phyloP scores from a whole-genome alignment of 2,888 invertebrate species.

The Hyppa rectilinea region DNA sequence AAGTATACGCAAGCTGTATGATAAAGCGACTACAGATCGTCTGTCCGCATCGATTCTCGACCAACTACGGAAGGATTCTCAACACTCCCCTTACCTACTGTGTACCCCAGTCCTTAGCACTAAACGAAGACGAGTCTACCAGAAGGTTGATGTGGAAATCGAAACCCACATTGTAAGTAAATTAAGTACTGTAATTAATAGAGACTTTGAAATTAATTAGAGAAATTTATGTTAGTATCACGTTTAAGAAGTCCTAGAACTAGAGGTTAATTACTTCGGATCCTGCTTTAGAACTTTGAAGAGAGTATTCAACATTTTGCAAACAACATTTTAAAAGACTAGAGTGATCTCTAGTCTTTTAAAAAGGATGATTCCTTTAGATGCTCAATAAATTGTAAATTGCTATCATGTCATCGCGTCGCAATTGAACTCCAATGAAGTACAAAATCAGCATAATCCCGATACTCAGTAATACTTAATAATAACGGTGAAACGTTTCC shows the following conservation, averaged over 20 bases:
- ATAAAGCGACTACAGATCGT: conserved; percentile 93
- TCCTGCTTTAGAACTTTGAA: not conserved
- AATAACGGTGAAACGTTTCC: conserved; percentile 42
- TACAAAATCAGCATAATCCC: conserved; percentile 42
- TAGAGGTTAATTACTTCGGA: conserved; percentile 3
- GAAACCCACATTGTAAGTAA: conserved; percentile 96
- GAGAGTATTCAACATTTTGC: conserved; percentile 1
- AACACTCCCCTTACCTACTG: conserved; percentile 93
- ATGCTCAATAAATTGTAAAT: conserved; percentile 24
- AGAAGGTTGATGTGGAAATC: conserved; percentile 95
- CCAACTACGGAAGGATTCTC: conserved; percentile 91
- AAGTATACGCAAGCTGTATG: conserved; percentile 94
- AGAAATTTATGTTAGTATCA: conserved; percentile 36
- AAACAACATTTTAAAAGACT: conserved; percentile 20
- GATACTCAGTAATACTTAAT: conserved; percentile 9
- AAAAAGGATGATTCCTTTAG: conserved; percentile 21
- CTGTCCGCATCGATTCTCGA: conserved; percentile 92
- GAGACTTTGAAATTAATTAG: conserved; percentile 19
- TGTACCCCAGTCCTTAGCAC: conserved; percentile 95
- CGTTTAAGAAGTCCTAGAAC: not conserved
- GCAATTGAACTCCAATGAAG: conserved; percentile 39
- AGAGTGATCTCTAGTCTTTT: too few relatives aligned
- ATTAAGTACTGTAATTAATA: conserved; percentile 28
- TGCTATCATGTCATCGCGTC: conserved; percentile 23
- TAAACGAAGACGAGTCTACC: conserved; percentile 92